phyloP scores from a whole-genome alignment of 2,113 vertebrate species.

The Hippocampus mohnikei region DNA sequence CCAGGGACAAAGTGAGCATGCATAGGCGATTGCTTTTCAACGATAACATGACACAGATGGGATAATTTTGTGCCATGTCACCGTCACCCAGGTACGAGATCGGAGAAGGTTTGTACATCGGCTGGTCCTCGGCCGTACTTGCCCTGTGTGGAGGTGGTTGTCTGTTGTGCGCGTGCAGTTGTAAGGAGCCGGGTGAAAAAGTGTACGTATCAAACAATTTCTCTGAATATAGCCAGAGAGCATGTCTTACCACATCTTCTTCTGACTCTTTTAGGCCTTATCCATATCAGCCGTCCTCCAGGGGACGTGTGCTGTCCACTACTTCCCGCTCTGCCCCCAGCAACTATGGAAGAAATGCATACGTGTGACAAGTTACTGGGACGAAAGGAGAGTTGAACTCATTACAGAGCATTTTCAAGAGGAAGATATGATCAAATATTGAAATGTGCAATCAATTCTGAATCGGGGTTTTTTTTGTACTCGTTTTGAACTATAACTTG shows the following conservation, averaged over 20 bases:
- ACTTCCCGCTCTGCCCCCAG: conserved; percentile 41
- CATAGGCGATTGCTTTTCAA: not conserved
- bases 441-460: not conserved
- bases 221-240: not conserved
- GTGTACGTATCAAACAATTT: conserved; percentile 39
- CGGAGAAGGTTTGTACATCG: conserved; percentile 73
- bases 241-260: not conserved
- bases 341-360: conserved; percentile 66
- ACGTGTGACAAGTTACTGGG: conserved; percentile 55
- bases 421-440: not conserved
- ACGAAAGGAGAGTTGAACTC: not conserved
- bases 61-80: not conserved
- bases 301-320: conserved; percentile 35
- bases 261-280: conserved; percentile 41
- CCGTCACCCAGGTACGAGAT: conserved; percentile 69
- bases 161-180: conserved; percentile 58
- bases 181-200: conserved; percentile 36
- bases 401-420: not conserved
- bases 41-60: not conserved
- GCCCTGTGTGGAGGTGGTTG: conserved; percentile 64
- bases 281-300: conserved; percentile 43
- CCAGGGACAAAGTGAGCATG: conserved; percentile 82
- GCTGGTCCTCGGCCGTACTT: conserved; percentile 70
- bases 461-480: not conserved
- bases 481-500: not conserved